Base-by-base conservation (phyloP, 2,113 vertebrate species). In the Myotis yumanensis region DNA sequence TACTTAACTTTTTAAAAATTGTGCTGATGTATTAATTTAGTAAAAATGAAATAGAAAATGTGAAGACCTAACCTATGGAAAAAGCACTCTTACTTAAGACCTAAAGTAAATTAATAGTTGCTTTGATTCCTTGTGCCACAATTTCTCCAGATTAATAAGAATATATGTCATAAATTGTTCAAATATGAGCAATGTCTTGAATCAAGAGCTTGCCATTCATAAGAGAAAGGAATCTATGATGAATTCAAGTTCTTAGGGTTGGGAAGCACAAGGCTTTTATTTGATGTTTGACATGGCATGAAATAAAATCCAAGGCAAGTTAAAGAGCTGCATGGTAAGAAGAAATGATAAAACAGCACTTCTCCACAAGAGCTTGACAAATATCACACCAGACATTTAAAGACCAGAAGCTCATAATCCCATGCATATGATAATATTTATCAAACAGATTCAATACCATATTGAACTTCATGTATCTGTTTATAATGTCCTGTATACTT, bases 41-140 rank as follows among this genome's bases (percentile, higher is more conserved):
- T 76, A 91, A 94, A 94, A 69, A 28, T 85, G n/a, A 89, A 32
- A 52, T 91, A 76, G 57, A 62, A 92, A 93, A n/a, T n/a, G 35
- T 35, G 28, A 75, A 90, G 84, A 85, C 11, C 14, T 81, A 32
- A 43, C 46, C 30, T 87, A 32, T 64, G 59, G 7, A 37, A 82
- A 71, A 81, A 43, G 7, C 86, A 80, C 28, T 71, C 54, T 90
- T 93, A 81, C 77, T 62, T 69, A n/a, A 83, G 32, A 89, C 12
- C 52, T 76, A 35, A 90, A 92, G 73, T 86, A 87, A 91, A 62
- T 88, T 85, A 86, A 68, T 28, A 37, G 25, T 79, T 14, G 15
- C 7, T 82, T 86, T 68, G 17, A 57, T 66, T 89, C 40, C 25
- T 79, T 72, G 73, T 77, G 37, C n/a, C 25, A 83, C 5, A 15